Conservation (phyloP, 2,113 vertebrate species). For the Erythrolamprus reginae region DNA sequence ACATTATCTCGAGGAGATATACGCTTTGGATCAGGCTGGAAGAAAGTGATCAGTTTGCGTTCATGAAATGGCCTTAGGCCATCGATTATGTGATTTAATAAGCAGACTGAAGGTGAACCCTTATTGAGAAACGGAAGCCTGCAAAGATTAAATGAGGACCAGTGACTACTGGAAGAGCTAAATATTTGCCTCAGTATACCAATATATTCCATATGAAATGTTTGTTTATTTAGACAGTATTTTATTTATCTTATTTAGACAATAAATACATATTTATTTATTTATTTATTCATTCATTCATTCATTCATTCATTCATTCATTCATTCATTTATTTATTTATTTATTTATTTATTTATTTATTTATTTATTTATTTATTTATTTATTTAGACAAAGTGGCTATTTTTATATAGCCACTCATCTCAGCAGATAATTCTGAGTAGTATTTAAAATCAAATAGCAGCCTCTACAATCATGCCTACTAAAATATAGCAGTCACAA, state of each 20-base stretch:
- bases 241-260: no score
- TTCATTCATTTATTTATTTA: no score
- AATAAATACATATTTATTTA: no score
- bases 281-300: no score
- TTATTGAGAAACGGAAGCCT: slow-evolving; percentile 47
- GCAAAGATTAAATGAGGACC: slow-evolving; percentile 23
- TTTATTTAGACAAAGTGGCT: neutral
- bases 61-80: slow-evolving; percentile 13
- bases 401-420: neutral
- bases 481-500: neutral
- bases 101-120: neutral
- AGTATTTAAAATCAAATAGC: neutral
- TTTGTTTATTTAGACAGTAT: neutral
- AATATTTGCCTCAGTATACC: slow-evolving; percentile 26
- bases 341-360: no score
- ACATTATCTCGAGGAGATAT: neutral
- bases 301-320: no score
- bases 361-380: no score
- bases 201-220: neutral
- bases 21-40: neutral
- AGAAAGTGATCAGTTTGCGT: slow-evolving; percentile 27
- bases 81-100: slow-evolving; percentile 35
- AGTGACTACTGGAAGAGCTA: slow-evolving; percentile 47
- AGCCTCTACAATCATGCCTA: neutral
- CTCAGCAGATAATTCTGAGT: neutral